A percentile compares a stretch with the other conserved stretches of the same genome.
Evolutionary conservation across 1,140 invertebrate species (phyloP).

Genomic region (Melipona quadrifasciata): DNA sequence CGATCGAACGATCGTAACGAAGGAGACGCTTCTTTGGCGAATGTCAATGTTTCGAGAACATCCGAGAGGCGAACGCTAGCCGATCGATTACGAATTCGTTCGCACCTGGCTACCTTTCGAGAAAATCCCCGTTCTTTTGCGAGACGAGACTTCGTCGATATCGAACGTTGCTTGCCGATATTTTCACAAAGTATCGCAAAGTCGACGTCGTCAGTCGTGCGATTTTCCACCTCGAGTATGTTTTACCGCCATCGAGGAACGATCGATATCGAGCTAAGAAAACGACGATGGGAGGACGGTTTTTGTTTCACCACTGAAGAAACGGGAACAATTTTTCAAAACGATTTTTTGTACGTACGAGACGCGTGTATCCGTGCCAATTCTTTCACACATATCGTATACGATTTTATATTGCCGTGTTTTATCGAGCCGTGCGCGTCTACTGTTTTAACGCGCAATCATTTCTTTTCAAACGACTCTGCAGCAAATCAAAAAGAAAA

Average conservation of each 20-base stretch:
- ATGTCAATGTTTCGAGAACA: not conserved
- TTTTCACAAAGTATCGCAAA: not conserved
- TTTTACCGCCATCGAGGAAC: not conserved
- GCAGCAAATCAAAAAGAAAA: not conserved
- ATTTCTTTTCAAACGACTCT: not conserved
- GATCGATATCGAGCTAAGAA: conserved; percentile 10
- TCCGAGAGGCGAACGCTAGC: too few relatives aligned
- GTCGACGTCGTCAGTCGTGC: not conserved
- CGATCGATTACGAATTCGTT: too few relatives aligned
- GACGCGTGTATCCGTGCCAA: conserved; percentile 42
- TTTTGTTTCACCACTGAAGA: not conserved
- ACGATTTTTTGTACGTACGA: conserved; percentile 12
- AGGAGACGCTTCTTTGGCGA: not conserved
- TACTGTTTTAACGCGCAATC: not conserved
- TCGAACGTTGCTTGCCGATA: not conserved
- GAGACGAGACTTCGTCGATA: too few relatives aligned
- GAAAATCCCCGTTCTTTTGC: too few relatives aligned
- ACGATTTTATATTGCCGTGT: not conserved
- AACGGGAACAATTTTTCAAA: conserved; percentile 47
- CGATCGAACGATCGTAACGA: not conserved
- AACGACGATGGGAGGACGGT: not conserved
- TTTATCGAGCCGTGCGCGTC: not conserved
- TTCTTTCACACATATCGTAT: conserved; percentile 46
- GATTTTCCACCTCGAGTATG: not conserved
- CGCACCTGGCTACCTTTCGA: too few relatives aligned